Evolutionary conservation across 2,888 invertebrate genomes (phyloP).

Genomic region (Melanostoma mellinum): DNA sequence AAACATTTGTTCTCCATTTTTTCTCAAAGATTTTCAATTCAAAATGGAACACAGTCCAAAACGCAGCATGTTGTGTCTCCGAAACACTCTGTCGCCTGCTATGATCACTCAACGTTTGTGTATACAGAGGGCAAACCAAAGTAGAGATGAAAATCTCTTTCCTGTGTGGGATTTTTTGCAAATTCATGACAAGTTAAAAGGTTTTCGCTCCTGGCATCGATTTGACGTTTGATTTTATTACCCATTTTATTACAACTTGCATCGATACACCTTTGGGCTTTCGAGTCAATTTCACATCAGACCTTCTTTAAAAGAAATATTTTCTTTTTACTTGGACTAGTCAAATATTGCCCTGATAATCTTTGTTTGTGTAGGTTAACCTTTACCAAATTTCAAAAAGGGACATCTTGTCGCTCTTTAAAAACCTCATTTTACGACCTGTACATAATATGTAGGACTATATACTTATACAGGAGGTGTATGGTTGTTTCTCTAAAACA

Average conservation of each 20-base stretch:
- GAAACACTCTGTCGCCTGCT: not conserved
- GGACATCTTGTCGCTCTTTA: conserved; percentile 1
- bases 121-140: conserved; percentile 9
- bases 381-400: conserved; percentile 50
- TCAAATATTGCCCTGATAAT: conserved; percentile 55
- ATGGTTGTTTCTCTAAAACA: conserved; percentile 41
- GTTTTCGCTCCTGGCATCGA: conserved; percentile 4
- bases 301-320: conserved; percentile 3
- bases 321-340: conserved; percentile 12
- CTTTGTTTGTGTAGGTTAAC: conserved; percentile 41
- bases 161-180: conserved; percentile 32
- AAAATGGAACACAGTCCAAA: too few species aligned
- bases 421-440: conserved; percentile 33
- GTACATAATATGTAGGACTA: too few species aligned
- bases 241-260: not conserved
- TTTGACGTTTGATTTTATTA: conserved; percentile 34
- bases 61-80: too few species aligned
- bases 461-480: too few species aligned
- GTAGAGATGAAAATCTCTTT: conserved; percentile 35
- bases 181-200: conserved; percentile 31
- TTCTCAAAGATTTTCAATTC: too few species aligned
- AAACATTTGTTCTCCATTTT: too few species aligned
- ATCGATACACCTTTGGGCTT: conserved; percentile 31
- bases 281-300: conserved; percentile 27
- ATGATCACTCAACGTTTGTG: not conserved